phyloP scores from a whole-genome alignment of 2,888 invertebrate genomes.

The Pedicia rivosa region DNA sequence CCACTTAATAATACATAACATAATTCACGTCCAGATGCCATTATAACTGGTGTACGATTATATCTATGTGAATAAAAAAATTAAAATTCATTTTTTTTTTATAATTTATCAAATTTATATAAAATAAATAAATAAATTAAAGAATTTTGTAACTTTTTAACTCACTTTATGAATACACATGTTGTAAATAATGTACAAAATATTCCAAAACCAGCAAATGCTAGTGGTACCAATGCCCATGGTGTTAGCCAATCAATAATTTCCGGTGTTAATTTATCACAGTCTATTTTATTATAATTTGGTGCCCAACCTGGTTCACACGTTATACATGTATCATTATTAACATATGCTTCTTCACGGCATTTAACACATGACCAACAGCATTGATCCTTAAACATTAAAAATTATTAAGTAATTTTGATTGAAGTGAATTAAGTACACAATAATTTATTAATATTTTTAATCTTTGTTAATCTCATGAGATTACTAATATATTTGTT shows the following conservation, averaged over 20 bases:
- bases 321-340: slow-evolving; percentile 40
- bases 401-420: too few species aligned
- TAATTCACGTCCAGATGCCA: slow-evolving; percentile 62
- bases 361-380: slow-evolving; percentile 58
- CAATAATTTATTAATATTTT: too few species aligned
- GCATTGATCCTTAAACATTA: slow-evolving; percentile 35
- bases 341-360: slow-evolving; percentile 41
- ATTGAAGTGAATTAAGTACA: too few species aligned
- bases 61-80: slow-evolving; percentile 16
- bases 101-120: not conserved
- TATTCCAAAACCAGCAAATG: slow-evolving; percentile 44
- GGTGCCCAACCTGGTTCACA: slow-evolving; percentile 40
- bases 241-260: slow-evolving; percentile 44
- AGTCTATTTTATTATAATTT: slow-evolving; percentile 32
- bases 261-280: slow-evolving; percentile 38
- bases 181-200: slow-evolving; percentile 42
- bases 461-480: too few species aligned
- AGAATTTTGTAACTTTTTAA: slow-evolving; percentile 13
- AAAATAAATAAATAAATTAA: not conserved
- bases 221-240: slow-evolving; percentile 48
- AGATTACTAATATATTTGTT: too few species aligned
- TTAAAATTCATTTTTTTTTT: slow-evolving; percentile 1
- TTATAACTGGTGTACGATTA: slow-evolving; percentile 50
- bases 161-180: slow-evolving; percentile 42
- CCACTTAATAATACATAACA: slow-evolving; percentile 60